Base-by-base conservation (phyloP, 2,888 invertebrate species). In the Megastigmus dorsalis region DNA sequence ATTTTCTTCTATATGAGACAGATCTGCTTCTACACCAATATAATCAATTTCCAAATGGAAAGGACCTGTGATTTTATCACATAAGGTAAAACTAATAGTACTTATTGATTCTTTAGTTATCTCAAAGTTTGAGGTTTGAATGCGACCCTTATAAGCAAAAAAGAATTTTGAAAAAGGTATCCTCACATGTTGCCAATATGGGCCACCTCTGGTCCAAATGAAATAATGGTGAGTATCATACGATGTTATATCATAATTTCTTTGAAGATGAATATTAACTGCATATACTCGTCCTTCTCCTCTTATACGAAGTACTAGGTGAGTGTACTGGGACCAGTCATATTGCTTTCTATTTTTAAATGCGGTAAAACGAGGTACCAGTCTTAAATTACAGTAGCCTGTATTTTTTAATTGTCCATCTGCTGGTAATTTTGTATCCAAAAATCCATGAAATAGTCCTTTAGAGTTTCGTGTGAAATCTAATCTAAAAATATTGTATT, bases 131-230 rank as follows among this genome's bases (percentile, higher is more conserved):
- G 89, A 91, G 86, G 97, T 97, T 89, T 97, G 97, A 36, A 97
- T 87, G 23, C 95, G 90, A 2, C 98, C 98, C 89, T 95, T 96
- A 2, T 93, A 92, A 2, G 93, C 90, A 38, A 95, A 88, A 79
- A 94, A 92, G 85, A 98, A 98, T 88, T 97, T 97, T 9, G 97
- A 97, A 89, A 98, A 97, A 1, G 98, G 98, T 83, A 98, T 95
- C 95, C 94, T 90, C 48, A 93, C 92, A 75, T 80, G 79, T 90
- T 99, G 99, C 99, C 99, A 99, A 86, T 99, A 98, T 0, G 99
- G 99, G 0, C 99, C 98, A 43, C 99, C 99, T 88, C 98, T 92
- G 0, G 99, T 99, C 85, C 93, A 96, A 3, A 99, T 89, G 0
- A 94, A 92, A 88, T 94, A 98, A 82, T 94, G 93, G 86, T 94